Evolutionary conservation across 2,888 invertebrate species (phyloP), one percentile per base, ranked within the genome.

Genomic region (Oscheius onirici): DNA sequence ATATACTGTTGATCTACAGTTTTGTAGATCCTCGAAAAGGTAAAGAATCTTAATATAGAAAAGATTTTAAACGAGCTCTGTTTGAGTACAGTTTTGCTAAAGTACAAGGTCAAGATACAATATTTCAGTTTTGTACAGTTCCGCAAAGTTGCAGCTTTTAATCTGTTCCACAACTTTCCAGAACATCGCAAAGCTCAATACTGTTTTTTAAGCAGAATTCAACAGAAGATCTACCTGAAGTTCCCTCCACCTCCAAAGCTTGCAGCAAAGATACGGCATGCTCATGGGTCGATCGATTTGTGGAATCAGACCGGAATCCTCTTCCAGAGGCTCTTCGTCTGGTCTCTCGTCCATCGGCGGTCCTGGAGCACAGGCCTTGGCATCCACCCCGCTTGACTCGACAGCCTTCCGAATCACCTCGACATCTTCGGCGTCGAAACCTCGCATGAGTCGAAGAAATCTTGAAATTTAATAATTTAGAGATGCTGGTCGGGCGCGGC

Each of bases 241-340:
- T 63, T 86, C 86, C 57, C 82, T 83, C 86, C 86, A 86, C 54
- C 86, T 71, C 86, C 86, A 86, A 76, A 86, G 77, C 71, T 86
- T 86, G 68, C 86, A 86, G 69, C 86, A 86, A 10, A 86, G 72
- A 58, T 86, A 86, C 40, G 86, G 86, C 86, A 86, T 86, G 69
- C 79, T 78, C 84, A 84, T 84, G 15, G 84, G 84, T 49, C 84
- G 78, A 63, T 86, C 86, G 51, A 86, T 86, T 74, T 86, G 86
- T 11, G 86, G 86, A 49, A 86, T 86, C 8, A 86, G 75, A 15
- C 86, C 86, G 57, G 79, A 78, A 71, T 86, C 86, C 68, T 85
- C 84, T 44, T 80, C 80, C 51, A 75, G 75, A 40, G 74, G 77
- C 55, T 80, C 76, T 51, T 81, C 78, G 46, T 81, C 80, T 44